phyloP scores from a whole-genome alignment of 1,140 invertebrate species.

The Atopsyche davidsoni region DNA sequence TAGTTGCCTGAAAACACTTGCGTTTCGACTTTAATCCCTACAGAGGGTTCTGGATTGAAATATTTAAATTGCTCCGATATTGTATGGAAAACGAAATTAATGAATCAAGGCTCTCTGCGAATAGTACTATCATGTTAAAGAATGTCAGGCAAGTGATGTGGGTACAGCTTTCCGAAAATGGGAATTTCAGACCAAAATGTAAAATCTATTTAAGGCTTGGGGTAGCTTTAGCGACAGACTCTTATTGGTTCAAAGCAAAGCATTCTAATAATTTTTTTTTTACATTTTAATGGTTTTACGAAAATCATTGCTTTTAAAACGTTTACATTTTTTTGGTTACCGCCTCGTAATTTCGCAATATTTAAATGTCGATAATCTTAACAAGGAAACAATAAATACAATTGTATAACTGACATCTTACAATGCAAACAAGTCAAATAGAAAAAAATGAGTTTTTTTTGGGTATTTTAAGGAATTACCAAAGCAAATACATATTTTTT shows the following conservation, averaged over 20 bases:
- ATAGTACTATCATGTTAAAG: neutral
- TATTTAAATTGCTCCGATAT: constrained; percentile 5
- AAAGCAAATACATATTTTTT: too few species aligned
- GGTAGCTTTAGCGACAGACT: too few species aligned
- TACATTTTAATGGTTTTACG: too few species aligned
- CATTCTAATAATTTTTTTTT: too few species aligned
- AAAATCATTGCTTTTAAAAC: neutral
- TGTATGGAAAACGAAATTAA: constrained; percentile 1
- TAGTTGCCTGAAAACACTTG: neutral
- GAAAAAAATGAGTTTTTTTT: too few species aligned
- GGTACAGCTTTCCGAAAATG: neutral
- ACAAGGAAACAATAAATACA: too few species aligned
- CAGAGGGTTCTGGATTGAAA: neutral
- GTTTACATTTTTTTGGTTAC: neutral
- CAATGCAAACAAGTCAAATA: too few species aligned
- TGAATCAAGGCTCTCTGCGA: neutral
- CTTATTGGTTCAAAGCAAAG: too few species aligned
- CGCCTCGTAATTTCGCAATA: neutral
- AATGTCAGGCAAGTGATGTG: neutral
- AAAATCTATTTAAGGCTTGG: too few species aligned
- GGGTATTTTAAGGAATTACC: too few species aligned
- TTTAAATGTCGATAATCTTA: too few species aligned
- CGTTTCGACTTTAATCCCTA: constrained; percentile 1
- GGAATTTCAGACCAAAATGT: neutral
- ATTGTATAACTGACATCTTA: too few species aligned